A percentile compares a stretch with the other conserved stretches of the same genome.
phyloP scores from a whole-genome alignment of 37 sponge, comb jelly and placozoan species.

The Amphimedon queenslandica region DNA sequence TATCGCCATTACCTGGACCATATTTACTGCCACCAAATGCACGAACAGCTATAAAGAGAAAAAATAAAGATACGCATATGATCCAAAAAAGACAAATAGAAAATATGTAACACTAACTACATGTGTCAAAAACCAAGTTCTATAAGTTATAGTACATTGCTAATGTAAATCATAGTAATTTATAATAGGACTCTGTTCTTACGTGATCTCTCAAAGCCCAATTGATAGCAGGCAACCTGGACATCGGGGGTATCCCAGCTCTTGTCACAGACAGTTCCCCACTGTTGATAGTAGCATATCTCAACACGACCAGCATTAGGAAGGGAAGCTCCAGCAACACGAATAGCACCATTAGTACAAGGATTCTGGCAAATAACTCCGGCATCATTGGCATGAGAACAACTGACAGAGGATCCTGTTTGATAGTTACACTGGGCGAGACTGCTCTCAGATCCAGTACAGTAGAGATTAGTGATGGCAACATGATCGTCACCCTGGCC shows the following conservation, averaged over 20 bases:
- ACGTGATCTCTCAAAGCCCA: slow-evolving; percentile 12
- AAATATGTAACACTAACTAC: too few species aligned
- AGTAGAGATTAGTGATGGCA: background rate
- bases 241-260: slow-evolving; percentile 25
- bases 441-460: slow-evolving; percentile 2
- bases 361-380: background rate
- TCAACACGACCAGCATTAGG: slow-evolving; percentile 10
- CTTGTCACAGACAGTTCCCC: slow-evolving; percentile 15
- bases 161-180: too few species aligned
- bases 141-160: too few species aligned
- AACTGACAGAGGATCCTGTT: background rate
- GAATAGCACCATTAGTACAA: background rate
- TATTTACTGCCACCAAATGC: background rate
- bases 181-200: too few species aligned
- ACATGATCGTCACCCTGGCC: slow-evolving; percentile 6
- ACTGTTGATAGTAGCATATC: slow-evolving; percentile 2
- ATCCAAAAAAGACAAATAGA: too few species aligned
- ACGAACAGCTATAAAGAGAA: background rate
- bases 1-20: background rate
- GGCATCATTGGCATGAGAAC: slow-evolving; percentile 17
- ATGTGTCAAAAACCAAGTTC: too few species aligned
- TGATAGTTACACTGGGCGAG: background rate
- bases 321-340: background rate
- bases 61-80: too few species aligned
- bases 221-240: slow-evolving; percentile 35